phyloP scores from a whole-genome alignment of 2,797 vertebrate genomes.

The Myotis myotis region DNA sequence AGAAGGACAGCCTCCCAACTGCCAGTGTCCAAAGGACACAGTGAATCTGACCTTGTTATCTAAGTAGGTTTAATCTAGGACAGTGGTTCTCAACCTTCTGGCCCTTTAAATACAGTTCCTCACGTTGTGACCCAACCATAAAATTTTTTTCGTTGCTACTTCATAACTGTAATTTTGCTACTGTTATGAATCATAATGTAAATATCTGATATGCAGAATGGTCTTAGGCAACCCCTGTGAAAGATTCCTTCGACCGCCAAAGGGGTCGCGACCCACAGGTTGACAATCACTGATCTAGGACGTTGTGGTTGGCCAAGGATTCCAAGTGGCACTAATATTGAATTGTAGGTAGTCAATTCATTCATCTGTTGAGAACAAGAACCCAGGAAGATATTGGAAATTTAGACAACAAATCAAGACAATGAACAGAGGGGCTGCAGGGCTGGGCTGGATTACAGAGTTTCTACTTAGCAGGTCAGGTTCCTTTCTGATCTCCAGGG shows the following conservation, averaged over 20 bases:
- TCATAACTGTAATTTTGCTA: no score
- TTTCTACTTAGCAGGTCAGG: not conserved
- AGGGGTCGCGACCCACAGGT: no score
- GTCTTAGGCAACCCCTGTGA: no score
- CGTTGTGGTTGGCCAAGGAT: not conserved
- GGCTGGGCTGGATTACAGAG: not conserved
- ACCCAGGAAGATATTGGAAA: not conserved
- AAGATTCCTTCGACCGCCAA: no score
- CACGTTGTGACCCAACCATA: no score
- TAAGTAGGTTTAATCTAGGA: not conserved
- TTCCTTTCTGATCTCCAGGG: not conserved
- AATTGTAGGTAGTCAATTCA: slow-evolving; percentile 24
- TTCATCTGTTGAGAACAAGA: not conserved
- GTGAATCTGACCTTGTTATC: not conserved
- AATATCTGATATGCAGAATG: no score
- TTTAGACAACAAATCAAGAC: not conserved
- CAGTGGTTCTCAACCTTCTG: no score
- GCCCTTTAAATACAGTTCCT: no score
- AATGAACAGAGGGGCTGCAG: not conserved
- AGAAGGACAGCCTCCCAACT: not conserved
- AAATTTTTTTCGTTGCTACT: no score
- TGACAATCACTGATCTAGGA: no score
- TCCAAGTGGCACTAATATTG: not conserved
- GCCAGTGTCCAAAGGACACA: not conserved
- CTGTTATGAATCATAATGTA: no score